phyloP scores from a whole-genome alignment of 2,113 vertebrate genomes.

The Atlantisia rogersi region DNA sequence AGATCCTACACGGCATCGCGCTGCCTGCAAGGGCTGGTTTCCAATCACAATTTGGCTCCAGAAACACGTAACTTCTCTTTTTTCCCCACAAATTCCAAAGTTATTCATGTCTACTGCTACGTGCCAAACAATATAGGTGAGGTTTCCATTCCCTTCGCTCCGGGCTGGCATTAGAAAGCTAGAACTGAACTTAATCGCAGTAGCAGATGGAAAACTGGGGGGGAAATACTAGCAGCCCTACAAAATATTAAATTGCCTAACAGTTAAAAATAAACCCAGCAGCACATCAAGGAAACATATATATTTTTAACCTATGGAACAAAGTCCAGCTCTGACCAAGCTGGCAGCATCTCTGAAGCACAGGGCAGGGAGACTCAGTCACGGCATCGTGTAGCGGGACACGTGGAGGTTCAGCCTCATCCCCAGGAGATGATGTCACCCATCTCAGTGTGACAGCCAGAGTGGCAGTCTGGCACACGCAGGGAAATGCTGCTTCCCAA shows the following conservation, averaged over 20 bases:
- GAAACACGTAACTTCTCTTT: not conserved
- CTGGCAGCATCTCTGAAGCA: not conserved
- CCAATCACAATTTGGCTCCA: not conserved
- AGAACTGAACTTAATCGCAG: conserved; percentile 30
- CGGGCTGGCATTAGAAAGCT: not conserved
- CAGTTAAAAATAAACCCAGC: conserved; percentile 61
- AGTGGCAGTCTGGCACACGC: not conserved
- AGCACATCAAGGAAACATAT: not conserved
- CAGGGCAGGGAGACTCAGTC: not conserved
- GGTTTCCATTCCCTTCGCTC: conserved; percentile 36
- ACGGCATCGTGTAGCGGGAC: rapidly evolving
- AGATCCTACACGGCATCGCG: not conserved
- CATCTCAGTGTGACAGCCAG: rapidly evolving
- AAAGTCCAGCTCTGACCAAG: not conserved
- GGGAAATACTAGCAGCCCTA: not conserved
- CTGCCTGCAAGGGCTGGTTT: not conserved
- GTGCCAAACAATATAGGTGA: not conserved
- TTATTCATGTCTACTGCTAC: conserved; percentile 4
- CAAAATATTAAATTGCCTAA: conserved; percentile 14
- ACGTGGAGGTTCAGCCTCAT: rapidly evolving
- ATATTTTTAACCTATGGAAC: not conserved
- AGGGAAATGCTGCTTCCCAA: not conserved
- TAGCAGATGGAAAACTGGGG: conserved; percentile 60
- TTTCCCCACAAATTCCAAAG: not conserved
- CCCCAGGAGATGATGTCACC: not conserved